Evolutionary conservation across 2,888 invertebrate species (phyloP).

Genomic region (Caenorhabditis doughertyi): DNA sequence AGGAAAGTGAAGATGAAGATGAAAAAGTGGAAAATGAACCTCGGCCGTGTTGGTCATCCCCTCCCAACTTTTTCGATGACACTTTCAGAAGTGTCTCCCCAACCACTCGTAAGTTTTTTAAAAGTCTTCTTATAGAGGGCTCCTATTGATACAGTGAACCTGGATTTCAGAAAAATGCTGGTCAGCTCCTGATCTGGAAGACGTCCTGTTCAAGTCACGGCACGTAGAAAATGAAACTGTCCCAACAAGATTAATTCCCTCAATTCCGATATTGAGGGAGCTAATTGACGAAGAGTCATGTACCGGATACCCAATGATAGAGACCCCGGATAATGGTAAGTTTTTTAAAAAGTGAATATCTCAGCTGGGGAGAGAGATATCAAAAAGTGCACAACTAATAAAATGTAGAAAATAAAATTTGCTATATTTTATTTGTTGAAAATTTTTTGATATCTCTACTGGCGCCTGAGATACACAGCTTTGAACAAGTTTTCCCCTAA

Average conservation of each 20-base stretch:
- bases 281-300: conserved; percentile 41
- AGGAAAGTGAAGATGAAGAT: not conserved
- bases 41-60: conserved; percentile 67
- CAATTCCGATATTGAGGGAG: conserved; percentile 45
- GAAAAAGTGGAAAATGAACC: conserved; percentile 2
- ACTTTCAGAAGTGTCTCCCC: conserved; percentile 46
- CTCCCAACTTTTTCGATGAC: conserved; percentile 66
- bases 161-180: conserved; percentile 55
- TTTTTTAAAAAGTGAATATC: too few relatives aligned
- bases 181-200: conserved; percentile 59
- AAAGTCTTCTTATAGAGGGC: too few relatives aligned
- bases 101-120: conserved; percentile 35
- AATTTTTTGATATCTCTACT: too few relatives aligned
- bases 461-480: too few relatives aligned
- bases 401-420: too few relatives aligned
- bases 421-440: too few relatives aligned
- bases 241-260: not conserved
- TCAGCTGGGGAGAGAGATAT: too few relatives aligned
- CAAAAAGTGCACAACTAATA: too few relatives aligned
- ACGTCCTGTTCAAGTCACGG: conserved; percentile 30
- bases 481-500: too few relatives aligned
- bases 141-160: too few relatives aligned
- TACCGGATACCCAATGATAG: conserved; percentile 67
- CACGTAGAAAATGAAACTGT: not conserved
- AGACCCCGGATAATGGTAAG: conserved; percentile 66